Evolutionary conservation across 2,113 vertebrate genomes (phyloP).

Genomic region (Pipra filicauda): DNA sequence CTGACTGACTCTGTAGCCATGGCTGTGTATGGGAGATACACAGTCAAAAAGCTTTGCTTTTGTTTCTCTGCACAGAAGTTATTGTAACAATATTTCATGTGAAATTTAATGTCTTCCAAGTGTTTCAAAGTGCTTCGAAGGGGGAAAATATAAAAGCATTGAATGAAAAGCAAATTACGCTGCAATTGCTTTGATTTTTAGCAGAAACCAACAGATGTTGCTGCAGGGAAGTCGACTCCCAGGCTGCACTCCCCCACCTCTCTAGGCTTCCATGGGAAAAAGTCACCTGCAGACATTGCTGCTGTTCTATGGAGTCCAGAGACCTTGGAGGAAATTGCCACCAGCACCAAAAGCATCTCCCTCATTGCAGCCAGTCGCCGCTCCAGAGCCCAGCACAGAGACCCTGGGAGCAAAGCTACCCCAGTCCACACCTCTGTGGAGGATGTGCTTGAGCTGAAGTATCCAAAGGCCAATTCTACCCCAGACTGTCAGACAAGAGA

Average conservation of each 20-base stretch:
- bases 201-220: not conserved
- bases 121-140: not conserved
- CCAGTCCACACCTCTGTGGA: not conserved
- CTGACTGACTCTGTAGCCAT: not conserved
- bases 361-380: constrained; percentile 54
- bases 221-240: not conserved
- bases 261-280: not conserved
- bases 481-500: not conserved
- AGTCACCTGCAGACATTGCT: not conserved
- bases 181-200: not conserved
- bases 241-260: not conserved
- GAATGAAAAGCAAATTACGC: not conserved
- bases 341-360: constrained; percentile 68
- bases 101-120: not conserved
- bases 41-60: not conserved
- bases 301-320: not conserved
- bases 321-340: constrained; percentile 56
- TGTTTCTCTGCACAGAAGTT: not conserved
- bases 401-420: not conserved
- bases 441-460: not conserved
- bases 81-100: not conserved
- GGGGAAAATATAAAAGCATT: not conserved
- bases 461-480: not conserved
- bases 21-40: not conserved
- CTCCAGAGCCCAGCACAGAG: not conserved